These are phyloP conservation scores for Apotomis capreana DNA, from an alignment of 2,888 invertebrate genomes.

Conservation along the genomic window DNA sequence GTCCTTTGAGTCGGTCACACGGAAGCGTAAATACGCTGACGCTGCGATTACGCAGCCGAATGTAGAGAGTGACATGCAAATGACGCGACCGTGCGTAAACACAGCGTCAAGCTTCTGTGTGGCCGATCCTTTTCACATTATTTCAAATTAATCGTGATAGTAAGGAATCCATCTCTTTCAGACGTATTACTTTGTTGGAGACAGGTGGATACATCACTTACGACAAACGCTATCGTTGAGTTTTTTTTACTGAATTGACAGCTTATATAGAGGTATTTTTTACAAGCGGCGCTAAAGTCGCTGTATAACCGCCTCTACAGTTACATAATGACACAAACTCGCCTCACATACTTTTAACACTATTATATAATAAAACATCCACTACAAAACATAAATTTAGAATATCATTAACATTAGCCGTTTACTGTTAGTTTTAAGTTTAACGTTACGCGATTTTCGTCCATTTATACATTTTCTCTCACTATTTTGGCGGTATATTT, in stretches of 20 bases:
- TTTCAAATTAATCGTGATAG: not conserved
- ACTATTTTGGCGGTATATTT: slow-evolving; percentile 67
- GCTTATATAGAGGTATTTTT: not conserved
- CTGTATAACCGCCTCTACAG: slow-evolving; percentile 40
- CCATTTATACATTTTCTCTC: slow-evolving; percentile 61
- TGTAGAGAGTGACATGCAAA: no score
- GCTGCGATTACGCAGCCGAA: no score
- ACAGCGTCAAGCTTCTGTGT: no score
- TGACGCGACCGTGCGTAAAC: no score
- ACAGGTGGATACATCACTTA: not conserved
- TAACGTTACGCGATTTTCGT: slow-evolving; percentile 55
- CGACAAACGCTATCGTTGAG: not conserved
- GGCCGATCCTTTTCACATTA: not conserved
- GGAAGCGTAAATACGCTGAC: no score
- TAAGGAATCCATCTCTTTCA: slow-evolving; percentile 3
- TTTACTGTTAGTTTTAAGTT: slow-evolving; percentile 47
- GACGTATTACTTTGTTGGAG: not conserved
- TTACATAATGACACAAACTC: slow-evolving; percentile 34
- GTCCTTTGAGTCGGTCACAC: no score
- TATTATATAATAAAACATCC: slow-evolving; percentile 69
- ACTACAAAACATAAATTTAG: slow-evolving; percentile 77
- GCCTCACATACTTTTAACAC: slow-evolving; percentile 48
- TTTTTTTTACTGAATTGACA: not conserved
- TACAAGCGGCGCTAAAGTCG: not conserved
- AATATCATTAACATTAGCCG: slow-evolving; percentile 62